Percentiles rank a stretch among this genome's conserved stretches.
Conservation (phyloP, 2,113 vertebrate species). For the Spea multiplicata region DNA sequence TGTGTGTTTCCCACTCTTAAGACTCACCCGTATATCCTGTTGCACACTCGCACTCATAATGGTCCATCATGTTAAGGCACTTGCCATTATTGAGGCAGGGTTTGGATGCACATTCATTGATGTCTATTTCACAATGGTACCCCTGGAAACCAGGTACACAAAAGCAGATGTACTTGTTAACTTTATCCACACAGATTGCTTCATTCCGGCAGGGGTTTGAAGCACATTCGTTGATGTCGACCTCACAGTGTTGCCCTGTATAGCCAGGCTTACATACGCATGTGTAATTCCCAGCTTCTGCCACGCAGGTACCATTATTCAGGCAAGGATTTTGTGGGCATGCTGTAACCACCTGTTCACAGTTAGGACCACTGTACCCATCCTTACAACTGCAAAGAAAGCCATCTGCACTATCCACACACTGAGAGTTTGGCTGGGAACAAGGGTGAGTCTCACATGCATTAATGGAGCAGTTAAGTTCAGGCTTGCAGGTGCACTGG, state of each 20-base stretch:
- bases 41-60: slow-evolving; percentile 75
- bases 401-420: slow-evolving; percentile 55
- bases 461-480: slow-evolving; percentile 52
- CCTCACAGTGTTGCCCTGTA: slow-evolving; percentile 71
- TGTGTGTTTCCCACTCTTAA: background rate
- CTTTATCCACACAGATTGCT: slow-evolving; percentile 80
- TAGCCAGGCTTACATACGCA: slow-evolving; percentile 80
- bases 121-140: slow-evolving; percentile 87
- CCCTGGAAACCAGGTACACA: slow-evolving; percentile 97
- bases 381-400: slow-evolving; percentile 71
- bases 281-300: slow-evolving; percentile 55
- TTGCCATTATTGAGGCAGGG: slow-evolving; percentile 86
- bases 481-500: slow-evolving; percentile 67
- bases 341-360: slow-evolving; percentile 53
- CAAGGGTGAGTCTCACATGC: slow-evolving; percentile 74
- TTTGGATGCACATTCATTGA: slow-evolving; percentile 89
- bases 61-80: slow-evolving; percentile 83
- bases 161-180: slow-evolving; percentile 79
- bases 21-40: slow-evolving; percentile 81
- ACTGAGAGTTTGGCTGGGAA: slow-evolving; percentile 54
- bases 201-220: slow-evolving; percentile 85
- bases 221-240: slow-evolving; percentile 70
- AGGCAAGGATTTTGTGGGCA: slow-evolving; percentile 74
- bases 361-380: slow-evolving; percentile 62
- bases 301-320: slow-evolving; percentile 70